Base-by-base conservation (phyloP, 2,113 vertebrate genomes). In the Accipiter virgatus region DNA sequence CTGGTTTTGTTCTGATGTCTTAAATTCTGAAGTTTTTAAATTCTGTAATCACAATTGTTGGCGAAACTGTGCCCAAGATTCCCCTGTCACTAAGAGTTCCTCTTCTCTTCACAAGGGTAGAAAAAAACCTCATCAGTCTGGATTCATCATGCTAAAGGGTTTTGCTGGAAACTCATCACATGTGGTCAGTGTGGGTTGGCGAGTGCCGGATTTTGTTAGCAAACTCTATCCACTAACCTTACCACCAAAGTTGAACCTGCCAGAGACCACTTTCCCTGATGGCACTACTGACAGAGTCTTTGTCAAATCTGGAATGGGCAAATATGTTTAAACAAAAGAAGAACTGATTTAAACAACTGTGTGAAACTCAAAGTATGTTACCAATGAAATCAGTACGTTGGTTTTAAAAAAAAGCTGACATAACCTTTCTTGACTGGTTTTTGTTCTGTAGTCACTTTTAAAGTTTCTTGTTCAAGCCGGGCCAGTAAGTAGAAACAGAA, bases 81-180 rank as follows among this genome's bases (percentile, higher is more conserved):
- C 15, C 20, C 11, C 4, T 81, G 36, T 42, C 40, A 65, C 31
- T 74, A 81, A 43, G 11, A 7, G 10, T 83, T 78, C 31, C 11
- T 55, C 40, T 36, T 56, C 13, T 34, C 47, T 81, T 86, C 88
- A 75, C 13, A 88, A 67, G 15, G 9, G 6, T 19, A 58, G 68
- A 36, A 88, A 74, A 74, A 91, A 32, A 2, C 3, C 45, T 58
- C 65, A n/a, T 31, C 52, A 75, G 19, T 67, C 43, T 66, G 53
- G 22, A 53, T 88, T 81, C 68, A 72, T 87, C 36, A 29, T 21
- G 31, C 25, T 93, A 25, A 59, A 86, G 11, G 4, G 13, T 81
- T 87, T 94, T 94, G 52, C 77, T 95, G 77, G 90, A 93, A 89
- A 79, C 52, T 88, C 61, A 61, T 86, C n/a, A 55, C 36, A 83